Percentiles rank a stretch among this genome's conserved stretches.
Conservation (phyloP, 2,888 invertebrate genomes). For the Lapara coniferarum region DNA sequence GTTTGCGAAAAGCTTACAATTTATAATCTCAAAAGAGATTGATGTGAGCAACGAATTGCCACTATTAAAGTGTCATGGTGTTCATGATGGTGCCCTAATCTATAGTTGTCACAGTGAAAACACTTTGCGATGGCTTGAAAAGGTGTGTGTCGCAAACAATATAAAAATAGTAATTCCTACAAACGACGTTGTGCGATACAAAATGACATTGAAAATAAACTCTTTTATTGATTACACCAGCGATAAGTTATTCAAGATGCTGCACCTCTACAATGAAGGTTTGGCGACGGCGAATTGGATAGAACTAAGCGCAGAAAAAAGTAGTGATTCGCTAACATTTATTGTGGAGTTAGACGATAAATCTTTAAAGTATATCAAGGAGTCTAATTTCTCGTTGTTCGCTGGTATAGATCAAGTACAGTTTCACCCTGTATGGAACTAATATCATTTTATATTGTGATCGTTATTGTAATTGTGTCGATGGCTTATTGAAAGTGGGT, state of each 20-base stretch:
- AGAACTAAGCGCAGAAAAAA: constrained; percentile 36
- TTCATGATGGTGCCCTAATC: constrained; percentile 52
- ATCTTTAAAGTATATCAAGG: constrained; percentile 50
- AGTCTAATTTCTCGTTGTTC: constrained; percentile 48
- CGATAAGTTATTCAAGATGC: constrained; percentile 43
- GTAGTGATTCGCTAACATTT: constrained; percentile 38
- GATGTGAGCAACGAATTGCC: constrained; percentile 45
- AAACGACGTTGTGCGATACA: constrained; percentile 32
- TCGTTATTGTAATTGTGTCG: background rate
- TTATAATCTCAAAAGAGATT: constrained; percentile 44
- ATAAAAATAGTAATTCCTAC: constrained; percentile 32
- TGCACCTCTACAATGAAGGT: constrained; percentile 53
- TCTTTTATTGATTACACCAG: constrained; percentile 43
- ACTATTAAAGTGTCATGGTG: constrained; percentile 57
- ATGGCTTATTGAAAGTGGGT: background rate
- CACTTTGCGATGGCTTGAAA: constrained; percentile 10
- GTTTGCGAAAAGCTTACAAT: constrained; percentile 33
- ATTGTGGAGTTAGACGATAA: constrained; percentile 47
- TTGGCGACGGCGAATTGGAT: constrained; percentile 53
- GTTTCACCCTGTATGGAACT: constrained; percentile 43
- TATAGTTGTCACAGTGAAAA: constrained; percentile 57
- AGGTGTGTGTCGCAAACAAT: constrained; percentile 34
- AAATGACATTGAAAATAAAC: constrained; percentile 47
- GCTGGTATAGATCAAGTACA: constrained; percentile 58
- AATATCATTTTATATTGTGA: background rate